phyloP scores from a whole-genome alignment of 2,113 vertebrate genomes.

The Phalacrocorax aristotelis region DNA sequence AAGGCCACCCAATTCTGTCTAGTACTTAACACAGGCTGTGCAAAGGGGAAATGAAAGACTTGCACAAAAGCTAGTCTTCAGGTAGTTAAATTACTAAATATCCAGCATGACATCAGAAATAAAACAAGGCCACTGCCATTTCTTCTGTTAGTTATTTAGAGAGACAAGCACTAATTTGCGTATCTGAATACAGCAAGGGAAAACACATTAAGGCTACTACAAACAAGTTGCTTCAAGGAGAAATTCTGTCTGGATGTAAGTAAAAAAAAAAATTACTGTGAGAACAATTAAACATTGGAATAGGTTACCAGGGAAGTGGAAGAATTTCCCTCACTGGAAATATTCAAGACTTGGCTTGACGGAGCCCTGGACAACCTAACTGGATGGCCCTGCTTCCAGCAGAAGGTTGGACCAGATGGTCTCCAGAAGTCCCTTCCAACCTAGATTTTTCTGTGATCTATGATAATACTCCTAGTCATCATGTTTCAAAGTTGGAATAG shows the following conservation, averaged over 20 bases:
- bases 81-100: neutral
- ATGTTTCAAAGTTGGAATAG: constrained; percentile 1
- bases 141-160: neutral
- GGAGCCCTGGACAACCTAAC: neutral
- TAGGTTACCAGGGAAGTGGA: neutral
- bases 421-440: constrained; percentile 30
- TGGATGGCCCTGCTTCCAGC: neutral
- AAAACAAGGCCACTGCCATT: neutral
- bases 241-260: neutral
- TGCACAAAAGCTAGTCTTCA: neutral
- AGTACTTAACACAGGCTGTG: neutral
- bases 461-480: neutral
- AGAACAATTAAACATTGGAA: constrained; percentile 6
- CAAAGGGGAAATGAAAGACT: neutral
- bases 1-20: neutral
- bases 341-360: neutral
- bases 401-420: neutral
- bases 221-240: neutral
- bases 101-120: neutral
- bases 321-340: constrained; percentile 9
- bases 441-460: constrained; percentile 2
- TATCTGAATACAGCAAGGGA: neutral
- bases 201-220: neutral
- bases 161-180: neutral
- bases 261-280: neutral